Evolutionary conservation across 2,888 invertebrate genomes (phyloP).

Genomic region (Cepaea hortensis): DNA sequence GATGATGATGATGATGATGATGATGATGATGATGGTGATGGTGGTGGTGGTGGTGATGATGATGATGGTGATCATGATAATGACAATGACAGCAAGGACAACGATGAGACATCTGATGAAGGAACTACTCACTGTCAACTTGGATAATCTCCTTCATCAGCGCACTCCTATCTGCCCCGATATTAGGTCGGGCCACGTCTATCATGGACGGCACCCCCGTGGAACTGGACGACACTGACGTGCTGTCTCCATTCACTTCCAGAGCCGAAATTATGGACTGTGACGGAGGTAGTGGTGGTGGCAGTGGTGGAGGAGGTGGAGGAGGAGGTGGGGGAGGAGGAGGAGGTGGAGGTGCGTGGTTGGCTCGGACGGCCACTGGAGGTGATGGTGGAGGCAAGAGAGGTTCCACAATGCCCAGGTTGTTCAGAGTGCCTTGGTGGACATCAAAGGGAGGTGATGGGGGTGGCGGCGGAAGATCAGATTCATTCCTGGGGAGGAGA

Average conservation of each 20-base stretch:
- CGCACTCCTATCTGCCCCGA: slow-evolving; percentile 82
- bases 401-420: not conserved
- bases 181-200: slow-evolving; percentile 54
- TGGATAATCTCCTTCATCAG: slow-evolving; percentile 95
- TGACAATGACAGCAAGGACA: no score
- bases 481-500: not conserved
- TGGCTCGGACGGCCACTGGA: slow-evolving; percentile 80
- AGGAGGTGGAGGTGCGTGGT: slow-evolving; percentile 79
- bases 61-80: no score
- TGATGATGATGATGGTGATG: no score
- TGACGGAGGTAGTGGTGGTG: slow-evolving; percentile 85
- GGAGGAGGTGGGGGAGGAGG: slow-evolving; percentile 79
- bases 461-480: slow-evolving; percentile 54
- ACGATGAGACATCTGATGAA: not conserved
- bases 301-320: slow-evolving; percentile 77
- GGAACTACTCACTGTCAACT: slow-evolving; percentile 80
- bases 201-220: slow-evolving; percentile 58
- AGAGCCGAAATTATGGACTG: slow-evolving; percentile 47
- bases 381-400: slow-evolving; percentile 62
- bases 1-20: no score
- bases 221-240: slow-evolving; percentile 67
- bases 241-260: slow-evolving; percentile 59
- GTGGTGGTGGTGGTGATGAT: no score
- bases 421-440: slow-evolving; percentile 16
- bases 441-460: slow-evolving; percentile 47